Conservation (phyloP, 2,888 invertebrate species). For the Rotaria magnacalcarata region DNA sequence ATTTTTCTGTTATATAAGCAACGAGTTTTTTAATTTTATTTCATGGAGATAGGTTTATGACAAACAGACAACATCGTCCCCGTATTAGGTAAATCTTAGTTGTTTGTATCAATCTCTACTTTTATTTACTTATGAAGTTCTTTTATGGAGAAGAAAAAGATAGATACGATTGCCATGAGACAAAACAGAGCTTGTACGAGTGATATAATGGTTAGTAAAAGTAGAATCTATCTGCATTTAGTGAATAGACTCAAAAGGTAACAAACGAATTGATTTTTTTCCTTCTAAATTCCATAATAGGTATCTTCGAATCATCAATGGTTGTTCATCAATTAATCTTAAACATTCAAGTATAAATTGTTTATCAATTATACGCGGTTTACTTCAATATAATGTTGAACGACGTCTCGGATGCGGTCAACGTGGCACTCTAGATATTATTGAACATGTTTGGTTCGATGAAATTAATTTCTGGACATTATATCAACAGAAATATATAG, state of each 20-base stretch:
- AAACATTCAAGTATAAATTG: neutral
- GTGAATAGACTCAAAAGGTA: too few species aligned
- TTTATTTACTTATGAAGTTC: too few species aligned
- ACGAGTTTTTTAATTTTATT: too few species aligned
- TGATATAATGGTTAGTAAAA: too few species aligned
- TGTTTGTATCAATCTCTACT: too few species aligned
- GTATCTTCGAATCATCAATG: constrained; percentile 1
- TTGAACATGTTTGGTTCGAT: constrained; percentile 17
- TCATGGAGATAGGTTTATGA: too few species aligned
- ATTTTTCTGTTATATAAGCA: neutral
- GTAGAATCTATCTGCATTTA: too few species aligned
- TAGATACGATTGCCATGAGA: too few species aligned
- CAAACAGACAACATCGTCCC: too few species aligned
- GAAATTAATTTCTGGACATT: neutral
- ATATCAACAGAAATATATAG: neutral
- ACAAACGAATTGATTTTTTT: neutral
- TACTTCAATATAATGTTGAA: constrained; percentile 21
- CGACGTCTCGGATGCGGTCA: neutral
- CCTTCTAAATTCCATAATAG: neutral
- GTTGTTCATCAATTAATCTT: neutral
- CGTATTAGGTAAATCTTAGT: too few species aligned
- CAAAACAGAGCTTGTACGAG: too few species aligned
- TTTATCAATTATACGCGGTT: neutral
- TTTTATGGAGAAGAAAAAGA: too few species aligned
- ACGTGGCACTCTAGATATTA: neutral